A percentile compares a stretch with the other conserved stretches of the same genome.
Conservation (phyloP, 2,113 vertebrate genomes). For the Erythrocercus mccallii region DNA sequence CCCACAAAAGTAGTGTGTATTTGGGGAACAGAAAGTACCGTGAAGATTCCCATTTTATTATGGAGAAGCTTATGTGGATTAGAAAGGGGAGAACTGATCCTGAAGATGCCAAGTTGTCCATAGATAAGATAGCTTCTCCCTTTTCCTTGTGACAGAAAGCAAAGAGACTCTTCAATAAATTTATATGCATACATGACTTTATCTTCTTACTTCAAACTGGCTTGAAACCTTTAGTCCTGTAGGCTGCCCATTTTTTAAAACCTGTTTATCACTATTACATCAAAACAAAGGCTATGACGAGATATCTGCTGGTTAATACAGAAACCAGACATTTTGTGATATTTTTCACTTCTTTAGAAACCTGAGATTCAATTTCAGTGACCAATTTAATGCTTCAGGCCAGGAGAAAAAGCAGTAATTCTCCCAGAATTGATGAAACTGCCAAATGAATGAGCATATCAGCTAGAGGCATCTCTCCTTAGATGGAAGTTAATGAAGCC, state of each 20-base stretch:
- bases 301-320: not conserved
- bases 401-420: constrained; percentile 33
- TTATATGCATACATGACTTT: not conserved
- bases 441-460: not conserved
- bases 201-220: not conserved
- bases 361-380: not conserved
- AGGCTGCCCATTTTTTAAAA: not conserved
- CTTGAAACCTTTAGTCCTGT: not conserved
- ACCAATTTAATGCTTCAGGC: constrained; percentile 10
- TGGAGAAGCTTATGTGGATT: not conserved
- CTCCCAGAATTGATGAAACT: constrained; percentile 32
- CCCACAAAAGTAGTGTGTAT: not conserved
- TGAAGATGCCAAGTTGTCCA: not conserved
- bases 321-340: not conserved
- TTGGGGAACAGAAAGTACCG: not conserved
- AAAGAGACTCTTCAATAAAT: not conserved
- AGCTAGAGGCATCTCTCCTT: constrained; percentile 14
- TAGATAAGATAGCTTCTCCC: not conserved
- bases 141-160: not conserved
- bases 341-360: constrained; percentile 10
- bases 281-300: not conserved
- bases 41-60: not conserved
- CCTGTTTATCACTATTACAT: not conserved
- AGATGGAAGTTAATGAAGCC: constrained; percentile 43
- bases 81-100: not conserved